Evolutionary conservation across 2,888 invertebrate genomes (phyloP), one percentile per base, ranked within the genome.

Genomic region (Abrostola triplasia): DNA sequence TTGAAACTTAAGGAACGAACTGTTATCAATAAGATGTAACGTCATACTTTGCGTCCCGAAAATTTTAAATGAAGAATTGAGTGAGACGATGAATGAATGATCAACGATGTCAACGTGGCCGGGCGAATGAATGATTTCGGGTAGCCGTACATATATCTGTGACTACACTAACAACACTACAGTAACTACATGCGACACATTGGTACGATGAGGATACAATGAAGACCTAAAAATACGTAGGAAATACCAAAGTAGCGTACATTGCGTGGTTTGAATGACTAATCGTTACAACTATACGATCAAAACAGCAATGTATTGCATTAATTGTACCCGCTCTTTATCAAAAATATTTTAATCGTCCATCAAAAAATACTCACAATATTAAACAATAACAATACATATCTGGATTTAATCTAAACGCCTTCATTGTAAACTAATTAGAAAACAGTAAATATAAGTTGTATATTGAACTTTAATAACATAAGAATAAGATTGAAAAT

Each of bases 161-260:
- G 40, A 52, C 44, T 41, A 10, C 64, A 62, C 59, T 67, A 51
- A 64, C 47, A 65, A 71, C 66, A 77, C 74, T 68, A 73, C 59
- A 51, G 66, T 69, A 66, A 70, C 74, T 77, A 76, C 63, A 53
- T 59, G 40, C 41, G 65, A 77, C 58, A 77, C 67, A 73, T 69
- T 68, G 54, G 58, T 68, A 69, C 69, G 69, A 66, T 64, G 62
- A 55, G 50, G 37, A 54, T 24, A 53, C 49, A 56, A 52, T 24
- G 40, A 52, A 52, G 38, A 37, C 36, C 6, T 37, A 38, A 6
- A 51, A 36, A 9, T 47, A 11, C 35, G 49, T 35, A 51, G 12
- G 37, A 44, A 44, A 10, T 44, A 44, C 10, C 7, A 40, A 7
- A 40, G 10, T 10, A 4, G 36, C 24, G 41, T 53, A 60, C 49